phyloP scores from a whole-genome alignment of 2,113 vertebrate species.

The Channa maculata region DNA sequence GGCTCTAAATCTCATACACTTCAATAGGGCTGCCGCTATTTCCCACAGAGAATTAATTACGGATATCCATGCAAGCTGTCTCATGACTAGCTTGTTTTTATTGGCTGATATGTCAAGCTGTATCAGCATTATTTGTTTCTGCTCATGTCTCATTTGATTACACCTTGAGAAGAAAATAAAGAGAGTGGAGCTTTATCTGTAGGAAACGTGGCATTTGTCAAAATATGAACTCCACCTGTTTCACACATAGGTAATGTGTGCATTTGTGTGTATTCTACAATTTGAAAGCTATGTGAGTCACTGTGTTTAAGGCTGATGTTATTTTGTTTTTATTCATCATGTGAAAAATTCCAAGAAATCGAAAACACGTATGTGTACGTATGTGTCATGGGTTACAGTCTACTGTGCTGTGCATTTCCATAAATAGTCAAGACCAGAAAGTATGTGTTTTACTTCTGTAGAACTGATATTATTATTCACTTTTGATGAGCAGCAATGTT shows the following conservation, averaged over 20 bases:
- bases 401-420: slow-evolving; percentile 27
- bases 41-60: slow-evolving; percentile 60
- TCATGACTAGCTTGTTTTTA: slow-evolving; percentile 48
- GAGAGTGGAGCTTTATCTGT: background rate
- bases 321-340: slow-evolving; percentile 18
- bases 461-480: slow-evolving; percentile 16
- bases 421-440: slow-evolving; percentile 5
- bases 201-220: background rate
- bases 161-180: slow-evolving; percentile 15
- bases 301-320: slow-evolving; percentile 31
- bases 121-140: slow-evolving; percentile 24
- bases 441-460: background rate
- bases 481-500: slow-evolving; percentile 7
- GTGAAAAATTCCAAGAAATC: slow-evolving; percentile 52
- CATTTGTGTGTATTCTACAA: slow-evolving; percentile 55
- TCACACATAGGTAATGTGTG: slow-evolving; percentile 11
- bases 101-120: slow-evolving; percentile 11
- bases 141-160: slow-evolving; percentile 21
- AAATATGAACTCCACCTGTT: slow-evolving; percentile 36
- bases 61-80: slow-evolving; percentile 35
- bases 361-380: slow-evolving; percentile 43
- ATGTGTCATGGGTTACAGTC: slow-evolving; percentile 16
- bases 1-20: slow-evolving; percentile 70
- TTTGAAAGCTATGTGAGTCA: slow-evolving; percentile 59
- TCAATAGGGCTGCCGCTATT: slow-evolving; percentile 54